Evolutionary conservation across 2,888 invertebrate species (phyloP), one percentile per base, ranked within the genome.

Genomic region (Yponomeuta evonymella): DNA sequence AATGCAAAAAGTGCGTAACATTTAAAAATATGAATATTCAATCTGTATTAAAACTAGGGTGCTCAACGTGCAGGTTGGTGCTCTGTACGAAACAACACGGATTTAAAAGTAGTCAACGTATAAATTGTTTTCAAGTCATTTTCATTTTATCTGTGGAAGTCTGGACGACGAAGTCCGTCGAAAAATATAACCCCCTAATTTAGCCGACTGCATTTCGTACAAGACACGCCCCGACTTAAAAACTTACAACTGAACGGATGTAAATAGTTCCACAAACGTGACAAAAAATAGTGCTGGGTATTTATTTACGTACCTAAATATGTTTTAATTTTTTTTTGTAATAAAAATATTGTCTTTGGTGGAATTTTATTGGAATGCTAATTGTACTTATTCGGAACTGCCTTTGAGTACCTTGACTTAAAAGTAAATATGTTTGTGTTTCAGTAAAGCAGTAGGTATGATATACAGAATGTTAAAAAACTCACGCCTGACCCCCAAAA

Each of bases 321-420:
- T 43, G 9, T 8, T 43, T 43, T 43, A 8, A 43, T 6, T 43
- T 5, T 43, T 5, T 23, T 43, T 43, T 1, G 78, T 79, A 82
- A 76, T 76, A 79, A 87, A 87, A 87, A 87, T 88, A 88, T 87
- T 85, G 84, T 85, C 84, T 73, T 78, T 77, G 76, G 79, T 83
- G 79, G 79, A 58, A 15, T 58, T 65, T 65, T 33, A 64, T 64
- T 64, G 64, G 51, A 51, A 10, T 58, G 15, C 8, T 12, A 58
- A 15, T 58, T 58, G 51, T 58, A 58, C 51, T 30, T 65, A 30
- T 33, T 12, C 10, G 33, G 65, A 6, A 30, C 33, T 23, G 65
- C 30, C 3, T 65, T 65, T 65, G 65, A 23, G 11, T 65, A 65
- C 65, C 29, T 67, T 8, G 43, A 43, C 6, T 8, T 43, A 43